These are phyloP conservation scores for Plutomurus gul DNA, from an alignment of 1,140 invertebrate genomes.

Conservation along the genomic window DNA sequence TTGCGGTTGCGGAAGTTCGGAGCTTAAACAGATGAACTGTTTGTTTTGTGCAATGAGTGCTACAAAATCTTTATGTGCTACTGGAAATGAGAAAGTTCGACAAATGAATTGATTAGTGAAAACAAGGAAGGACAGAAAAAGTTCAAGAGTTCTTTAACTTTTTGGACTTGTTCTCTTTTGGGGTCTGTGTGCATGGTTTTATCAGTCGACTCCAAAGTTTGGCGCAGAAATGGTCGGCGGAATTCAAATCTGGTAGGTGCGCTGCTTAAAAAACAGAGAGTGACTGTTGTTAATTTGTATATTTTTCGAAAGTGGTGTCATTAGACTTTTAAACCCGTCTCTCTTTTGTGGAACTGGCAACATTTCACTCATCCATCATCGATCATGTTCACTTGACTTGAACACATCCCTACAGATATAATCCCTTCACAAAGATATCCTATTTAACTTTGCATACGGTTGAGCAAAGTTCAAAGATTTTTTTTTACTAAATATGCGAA, in stretches of 20 bases:
- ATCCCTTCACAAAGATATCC: too few relatives aligned
- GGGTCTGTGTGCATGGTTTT: too few relatives aligned
- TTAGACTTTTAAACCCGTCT: not conserved
- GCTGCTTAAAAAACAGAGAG: not conserved
- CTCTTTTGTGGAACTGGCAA: not conserved
- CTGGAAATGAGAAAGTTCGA: not conserved
- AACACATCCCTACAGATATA: too few relatives aligned
- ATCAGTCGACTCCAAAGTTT: not conserved
- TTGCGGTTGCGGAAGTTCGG: too few relatives aligned
- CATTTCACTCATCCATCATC: constrained; percentile 3
- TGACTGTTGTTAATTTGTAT: constrained; percentile 10
- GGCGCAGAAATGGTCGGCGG: constrained; percentile 6
- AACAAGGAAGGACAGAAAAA: constrained; percentile 5
- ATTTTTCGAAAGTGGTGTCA: not conserved
- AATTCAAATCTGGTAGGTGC: not conserved
- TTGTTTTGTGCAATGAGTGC: not conserved
- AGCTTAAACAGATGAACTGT: too few relatives aligned
- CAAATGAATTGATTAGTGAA: not conserved
- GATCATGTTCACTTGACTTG: not conserved
- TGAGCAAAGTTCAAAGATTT: too few relatives aligned
- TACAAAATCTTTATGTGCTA: not conserved
- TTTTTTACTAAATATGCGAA: not conserved
- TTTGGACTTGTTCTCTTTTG: not conserved
- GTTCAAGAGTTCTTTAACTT: not conserved
- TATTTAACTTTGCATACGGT: not conserved